These are phyloP conservation scores for Drosophila bifasciata DNA, from an alignment of 1,140 invertebrate genomes.

Conservation along the genomic window DNA sequence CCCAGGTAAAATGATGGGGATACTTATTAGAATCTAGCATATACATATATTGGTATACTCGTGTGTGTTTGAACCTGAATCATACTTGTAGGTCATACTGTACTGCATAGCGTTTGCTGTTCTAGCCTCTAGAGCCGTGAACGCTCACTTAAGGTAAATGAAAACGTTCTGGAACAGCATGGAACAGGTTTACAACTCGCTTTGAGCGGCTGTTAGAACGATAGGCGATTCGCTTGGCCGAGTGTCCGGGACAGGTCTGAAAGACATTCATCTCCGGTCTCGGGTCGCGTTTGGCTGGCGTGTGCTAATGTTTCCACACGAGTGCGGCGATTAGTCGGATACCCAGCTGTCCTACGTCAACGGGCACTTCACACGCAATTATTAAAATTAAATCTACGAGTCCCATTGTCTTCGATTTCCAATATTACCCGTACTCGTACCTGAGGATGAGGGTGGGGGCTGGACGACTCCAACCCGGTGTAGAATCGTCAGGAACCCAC, in stretches of 20 bases:
- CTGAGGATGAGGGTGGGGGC: background rate
- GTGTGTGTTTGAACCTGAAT: background rate
- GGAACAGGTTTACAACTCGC: slow-evolving; percentile 51
- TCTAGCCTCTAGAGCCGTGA: slow-evolving; percentile 4
- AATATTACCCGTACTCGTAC: slow-evolving; percentile 25
- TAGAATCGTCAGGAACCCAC: too few relatives aligned
- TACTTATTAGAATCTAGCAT: background rate
- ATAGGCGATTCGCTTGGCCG: slow-evolving; percentile 42
- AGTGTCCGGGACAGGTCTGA: slow-evolving; percentile 2
- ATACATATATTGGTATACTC: too few relatives aligned
- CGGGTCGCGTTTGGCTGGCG: slow-evolving; percentile 55
- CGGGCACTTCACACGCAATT: slow-evolving; percentile 57
- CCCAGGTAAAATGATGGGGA: slow-evolving; percentile 9
- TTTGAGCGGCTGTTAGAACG: slow-evolving; percentile 43
- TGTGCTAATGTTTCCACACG: slow-evolving; percentile 59
- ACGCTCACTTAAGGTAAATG: slow-evolving; percentile 22
- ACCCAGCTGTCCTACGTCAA: slow-evolving; percentile 53
- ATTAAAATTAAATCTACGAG: slow-evolving; percentile 50
- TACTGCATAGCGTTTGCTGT: slow-evolving; percentile 27
- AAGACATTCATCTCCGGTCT: slow-evolving; percentile 28
- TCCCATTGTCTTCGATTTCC: slow-evolving; percentile 59
- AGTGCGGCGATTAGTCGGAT: slow-evolving; percentile 30
- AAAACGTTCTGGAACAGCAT: slow-evolving; percentile 34
- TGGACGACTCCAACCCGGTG: too few relatives aligned
- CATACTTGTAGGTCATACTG: slow-evolving; percentile 4